These are phyloP conservation scores for Moxostoma hubbsi DNA, from an alignment of 2,797 vertebrate genomes.

Conservation along the genomic window DNA sequence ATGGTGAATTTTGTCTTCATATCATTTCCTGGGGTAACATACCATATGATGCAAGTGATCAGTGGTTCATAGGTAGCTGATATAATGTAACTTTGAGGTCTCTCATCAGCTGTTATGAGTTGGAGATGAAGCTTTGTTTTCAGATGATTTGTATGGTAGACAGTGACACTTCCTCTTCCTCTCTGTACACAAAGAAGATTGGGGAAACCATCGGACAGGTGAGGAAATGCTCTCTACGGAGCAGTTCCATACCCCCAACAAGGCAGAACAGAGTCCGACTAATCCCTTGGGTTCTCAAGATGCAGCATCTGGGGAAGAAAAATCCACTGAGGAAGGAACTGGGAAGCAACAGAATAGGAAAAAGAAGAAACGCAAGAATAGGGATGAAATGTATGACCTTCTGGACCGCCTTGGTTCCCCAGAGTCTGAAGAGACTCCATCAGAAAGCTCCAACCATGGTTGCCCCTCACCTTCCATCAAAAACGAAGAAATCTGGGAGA, in stretches of 20 bases:
- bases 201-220: constrained; percentile 69
- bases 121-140: constrained; percentile 51
- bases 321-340: constrained; percentile 65
- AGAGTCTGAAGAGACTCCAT: constrained; percentile 64
- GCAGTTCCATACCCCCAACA: constrained; percentile 70
- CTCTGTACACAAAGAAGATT: constrained; percentile 71
- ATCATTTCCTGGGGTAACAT: constrained; percentile 3
- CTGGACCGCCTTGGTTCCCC: constrained; percentile 66
- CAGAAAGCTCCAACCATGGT: constrained; percentile 58
- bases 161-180: constrained; percentile 65
- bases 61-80: constrained; percentile 38
- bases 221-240: constrained; percentile 55
- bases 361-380: constrained; percentile 81
- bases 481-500: constrained; percentile 76
- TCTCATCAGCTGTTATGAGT: constrained; percentile 26
- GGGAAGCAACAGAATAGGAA: constrained; percentile 75
- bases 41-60: constrained; percentile 44
- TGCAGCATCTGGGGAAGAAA: constrained; percentile 60
- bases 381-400: constrained; percentile 73
- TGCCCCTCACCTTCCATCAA: constrained; percentile 52
- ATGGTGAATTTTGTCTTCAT: constrained; percentile 11
- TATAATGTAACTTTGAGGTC: constrained; percentile 18
- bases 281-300: constrained; percentile 69
- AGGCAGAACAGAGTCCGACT: constrained; percentile 75
- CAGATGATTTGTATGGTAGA: constrained; percentile 54